Evolutionary conservation across 2,113 vertebrate genomes (phyloP), one percentile per base, ranked within the genome.

Genomic region (Uria lomvia): DNA sequence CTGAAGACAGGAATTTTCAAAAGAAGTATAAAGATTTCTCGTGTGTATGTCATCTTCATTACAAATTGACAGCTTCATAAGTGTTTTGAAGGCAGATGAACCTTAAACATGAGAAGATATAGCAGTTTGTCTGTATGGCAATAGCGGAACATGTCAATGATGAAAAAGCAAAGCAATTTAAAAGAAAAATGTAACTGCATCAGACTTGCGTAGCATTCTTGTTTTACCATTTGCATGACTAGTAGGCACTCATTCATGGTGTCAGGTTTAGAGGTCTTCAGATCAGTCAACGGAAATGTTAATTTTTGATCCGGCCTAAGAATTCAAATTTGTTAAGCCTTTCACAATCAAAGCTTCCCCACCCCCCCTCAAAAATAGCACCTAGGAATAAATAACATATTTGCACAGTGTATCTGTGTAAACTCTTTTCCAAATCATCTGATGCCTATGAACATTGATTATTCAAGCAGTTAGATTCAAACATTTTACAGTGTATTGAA

Each of bases 1-100:
- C 81, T 95, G 90, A 97, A 97, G 93, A 94, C 65, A 73, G 63
- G 65, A 81, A 81, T 88, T 94, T 94, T 80, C 58, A 45, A 75
- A 86, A 80, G 38, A 70, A 88, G 78, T 29, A 30, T 29, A 8
- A 88, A 79, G 68, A 49, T 60, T 86, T 67, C 24, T 49, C 81
- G 27, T 49, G 55, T 36, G 11, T 63, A 65, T 22, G 9, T 72
- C 11, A n/a, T 24, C 73, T 97, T 93, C 12, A 4, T 67, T 74
- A 90, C 3, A 5, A 56, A 23, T 49, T 76, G 76, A 94, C 43
- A 55, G 23, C 84, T 93, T 86, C 53, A 60, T 9, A 56, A 88
- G 49, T 71, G 70, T 65, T 96, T 90, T 83, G 89, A 90, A 94
- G 94, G 94, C 81, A 89, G 85, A 71, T 66, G 81, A 85, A 93